Base-by-base conservation (phyloP, 2,113 vertebrate species). In the Marmota flaviventris region DNA sequence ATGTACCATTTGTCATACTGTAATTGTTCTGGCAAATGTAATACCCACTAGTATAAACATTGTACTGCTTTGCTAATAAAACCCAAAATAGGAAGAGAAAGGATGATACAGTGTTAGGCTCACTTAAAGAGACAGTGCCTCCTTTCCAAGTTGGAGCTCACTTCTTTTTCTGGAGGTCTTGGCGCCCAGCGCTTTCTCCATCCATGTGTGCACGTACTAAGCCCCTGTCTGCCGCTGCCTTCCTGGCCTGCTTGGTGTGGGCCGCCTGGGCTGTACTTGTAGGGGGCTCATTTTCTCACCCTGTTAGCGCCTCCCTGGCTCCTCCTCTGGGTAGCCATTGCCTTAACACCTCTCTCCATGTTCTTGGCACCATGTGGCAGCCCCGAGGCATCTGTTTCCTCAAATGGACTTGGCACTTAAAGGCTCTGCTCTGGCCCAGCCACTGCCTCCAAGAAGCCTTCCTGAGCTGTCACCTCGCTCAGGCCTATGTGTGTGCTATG, bases 11-110 rank as follows among this genome's bases (percentile, higher is more conserved):
- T 99, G 99, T 99, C 99, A 99, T 99, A 99, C 98, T 99, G 99
- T 99, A 99, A 99, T 99, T 99, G 99, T 99, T 99, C 99, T 99
- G 99, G 99, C 99, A 99, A 99, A 99, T 99, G 99, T 99, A 99
- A 99, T 99, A 99, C 99, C 99, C 99, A 99, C 99, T 99, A 99
- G 99, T 99, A 99, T 99, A 99, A 99, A 99, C 99, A 99, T 99
- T 99, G 99, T 98, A 99, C 99, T 98, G 99, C 99, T 99, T 99
- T 99, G 99, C 99, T 99, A 99, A 99, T 99, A 99, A 99, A 99
- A 99, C 99, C 95, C 98, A 98, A 98, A 99, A 99, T 98, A 96
- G 99, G 99, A 99, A 99, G 98, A 99, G 99, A 99, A 99, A 99
- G 99, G 98, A 99, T 99, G 99, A 99, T 99, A 98, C 99, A 99